A percentile compares a stretch with the other conserved stretches of the same genome.
Conservation (phyloP, 2,797 vertebrate species). For the Melanotaenia parkinsoni region DNA sequence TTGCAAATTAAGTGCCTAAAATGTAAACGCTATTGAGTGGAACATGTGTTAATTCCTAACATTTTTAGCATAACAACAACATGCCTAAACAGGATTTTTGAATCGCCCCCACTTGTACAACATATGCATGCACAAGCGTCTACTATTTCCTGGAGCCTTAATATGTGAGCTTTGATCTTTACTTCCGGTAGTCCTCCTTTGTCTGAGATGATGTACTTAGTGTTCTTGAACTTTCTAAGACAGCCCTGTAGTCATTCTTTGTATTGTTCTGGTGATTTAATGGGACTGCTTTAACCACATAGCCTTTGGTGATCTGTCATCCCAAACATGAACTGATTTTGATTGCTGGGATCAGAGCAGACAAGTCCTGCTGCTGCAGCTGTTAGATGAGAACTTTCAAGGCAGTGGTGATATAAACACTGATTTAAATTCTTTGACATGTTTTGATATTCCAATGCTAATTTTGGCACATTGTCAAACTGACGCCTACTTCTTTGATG, state of each 20-base stretch:
- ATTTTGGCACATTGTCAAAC: constrained; percentile 18
- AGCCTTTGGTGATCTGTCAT: constrained; percentile 19
- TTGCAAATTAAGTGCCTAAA: too few species aligned
- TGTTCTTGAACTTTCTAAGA: constrained; percentile 23
- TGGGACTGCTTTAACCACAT: constrained; percentile 25
- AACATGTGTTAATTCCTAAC: too few species aligned
- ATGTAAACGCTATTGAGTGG: too few species aligned
- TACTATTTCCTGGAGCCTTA: too few species aligned
- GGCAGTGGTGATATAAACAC: constrained; percentile 7
- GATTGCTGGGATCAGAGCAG: constrained; percentile 25
- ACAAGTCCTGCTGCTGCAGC: constrained; percentile 16
- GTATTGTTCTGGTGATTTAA: constrained; percentile 17
- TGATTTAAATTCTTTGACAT: constrained; percentile 22
- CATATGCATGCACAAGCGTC: too few species aligned
- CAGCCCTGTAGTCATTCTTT: constrained; percentile 14
- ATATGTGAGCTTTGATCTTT: background rate
- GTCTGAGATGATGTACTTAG: constrained; percentile 5
- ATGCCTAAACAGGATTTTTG: too few species aligned
- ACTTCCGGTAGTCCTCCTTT: constrained; percentile 1
- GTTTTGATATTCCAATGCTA: constrained; percentile 27
- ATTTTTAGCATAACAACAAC: too few species aligned
- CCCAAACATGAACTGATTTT: constrained; percentile 35
- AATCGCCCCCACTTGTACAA: too few species aligned
- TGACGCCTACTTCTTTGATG: constrained; percentile 16
- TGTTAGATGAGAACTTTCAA: constrained; percentile 34